Evolutionary conservation across 1,140 invertebrate species (phyloP), one percentile per base, ranked within the genome.

Genomic region (Aphidius ervi): DNA sequence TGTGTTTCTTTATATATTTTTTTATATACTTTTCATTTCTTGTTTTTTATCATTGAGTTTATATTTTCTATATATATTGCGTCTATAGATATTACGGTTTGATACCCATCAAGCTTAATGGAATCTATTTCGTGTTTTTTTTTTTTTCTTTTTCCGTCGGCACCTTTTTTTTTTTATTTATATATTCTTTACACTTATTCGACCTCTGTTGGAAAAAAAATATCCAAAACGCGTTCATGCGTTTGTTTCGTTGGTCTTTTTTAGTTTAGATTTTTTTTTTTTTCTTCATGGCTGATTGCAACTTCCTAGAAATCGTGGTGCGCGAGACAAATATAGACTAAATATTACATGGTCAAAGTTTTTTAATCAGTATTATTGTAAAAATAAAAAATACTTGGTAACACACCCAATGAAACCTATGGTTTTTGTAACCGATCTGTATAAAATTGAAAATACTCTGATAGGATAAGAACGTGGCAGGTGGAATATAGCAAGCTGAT

Each of bases 91-190:
- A 62, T 62, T 54, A 62, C 60, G 60, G 46, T 39, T 46, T 46
- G 55, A 62, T 62, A 62, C 53, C 41, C 57, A 31, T 31, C 48
- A 43, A 47, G 5, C 52, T 59, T 41, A 59, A 59, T 59, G 57
- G 52, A 54, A 43, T 43, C 42, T 43, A 16, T 59, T 23, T 50
- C 57, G 45, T 31, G 23, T 20, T 52, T 39, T 39, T 45, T 9
- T 42, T 23, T 20, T 43, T 40, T 47, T 45, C 43, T 43, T 50
- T 45, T 16, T 20, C 43, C 46, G 16, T 23, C 9, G 39, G 47
- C 61, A 61, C 50, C 53, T 8, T 59, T 52, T 56, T 31, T 39
- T 56, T n/a, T 58, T 61, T 65, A 59, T 56, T 43, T 52, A 55
- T 37, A 54, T 46, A 9, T 46, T 46, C 6, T 53, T 31, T 53